Conservation (phyloP, 1,140 invertebrate genomes). For the Pseudomyrmex flavicornis region DNA sequence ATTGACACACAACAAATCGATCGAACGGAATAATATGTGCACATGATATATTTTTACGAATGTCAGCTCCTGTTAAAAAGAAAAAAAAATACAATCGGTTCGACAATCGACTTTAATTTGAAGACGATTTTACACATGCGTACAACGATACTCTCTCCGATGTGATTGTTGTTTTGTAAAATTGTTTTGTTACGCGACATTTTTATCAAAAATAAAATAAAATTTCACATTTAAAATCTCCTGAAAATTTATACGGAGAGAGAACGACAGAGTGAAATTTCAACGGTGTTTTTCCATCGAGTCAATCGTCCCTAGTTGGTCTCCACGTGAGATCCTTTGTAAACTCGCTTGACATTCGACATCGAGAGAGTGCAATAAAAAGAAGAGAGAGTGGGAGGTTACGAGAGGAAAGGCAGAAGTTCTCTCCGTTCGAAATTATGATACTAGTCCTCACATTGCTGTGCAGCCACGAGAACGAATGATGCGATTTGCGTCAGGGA, state of each 20-base stretch:
- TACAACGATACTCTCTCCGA: too few species aligned
- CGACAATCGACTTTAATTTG: background rate
- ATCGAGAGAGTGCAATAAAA: conserved; percentile 47
- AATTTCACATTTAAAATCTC: background rate
- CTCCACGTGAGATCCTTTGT: conserved; percentile 43
- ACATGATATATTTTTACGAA: background rate
- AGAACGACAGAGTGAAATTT: background rate
- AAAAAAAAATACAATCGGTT: background rate
- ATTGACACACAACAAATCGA: conserved; percentile 9
- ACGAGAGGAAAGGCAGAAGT: background rate
- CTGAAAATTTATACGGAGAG: background rate
- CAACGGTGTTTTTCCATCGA: conserved; percentile 45
- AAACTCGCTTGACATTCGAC: conserved; percentile 55
- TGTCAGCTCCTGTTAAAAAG: background rate
- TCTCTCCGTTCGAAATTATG: conserved; percentile 37
- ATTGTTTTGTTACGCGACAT: too few species aligned
- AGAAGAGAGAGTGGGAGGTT: too few species aligned
- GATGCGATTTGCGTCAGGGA: conserved; percentile 43
- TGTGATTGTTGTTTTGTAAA: too few species aligned
- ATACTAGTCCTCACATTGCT: conserved; percentile 23
- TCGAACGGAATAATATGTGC: background rate
- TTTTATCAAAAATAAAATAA: too few species aligned
- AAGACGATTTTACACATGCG: background rate
- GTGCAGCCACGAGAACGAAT: conserved; percentile 39
- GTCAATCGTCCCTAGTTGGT: conserved; percentile 31